Conservation (phyloP, 2,797 vertebrate genomes). For the Lagorchestes hirsutus region DNA sequence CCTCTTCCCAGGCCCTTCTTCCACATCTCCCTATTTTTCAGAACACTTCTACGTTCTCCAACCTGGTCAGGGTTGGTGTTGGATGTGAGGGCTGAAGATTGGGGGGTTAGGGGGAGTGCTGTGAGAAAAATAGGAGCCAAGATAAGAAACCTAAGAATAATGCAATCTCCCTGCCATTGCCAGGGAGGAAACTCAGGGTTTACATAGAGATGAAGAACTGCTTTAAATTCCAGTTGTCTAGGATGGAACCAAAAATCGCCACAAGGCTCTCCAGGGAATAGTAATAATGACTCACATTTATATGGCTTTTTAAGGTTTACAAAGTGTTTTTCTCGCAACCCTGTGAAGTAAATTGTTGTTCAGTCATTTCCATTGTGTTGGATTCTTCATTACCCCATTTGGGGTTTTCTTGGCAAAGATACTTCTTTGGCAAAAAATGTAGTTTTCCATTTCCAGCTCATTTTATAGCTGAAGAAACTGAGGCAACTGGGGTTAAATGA, state of each 20-base stretch:
- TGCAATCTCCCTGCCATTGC: background rate
- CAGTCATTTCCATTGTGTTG: background rate
- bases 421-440: background rate
- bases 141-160: background rate
- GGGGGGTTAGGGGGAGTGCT: background rate
- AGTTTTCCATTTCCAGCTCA: background rate
- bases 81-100: background rate
- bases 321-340: background rate
- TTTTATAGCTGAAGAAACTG: background rate
- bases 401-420: background rate
- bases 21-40: background rate
- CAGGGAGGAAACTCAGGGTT: background rate
- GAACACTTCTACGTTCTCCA: background rate
- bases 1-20: background rate
- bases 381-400: background rate
- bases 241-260: background rate
- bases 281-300: background rate
- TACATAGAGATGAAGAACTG: background rate
- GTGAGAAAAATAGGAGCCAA: background rate
- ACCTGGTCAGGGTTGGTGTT: background rate
- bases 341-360: conserved; percentile 9
- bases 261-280: background rate
- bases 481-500: background rate
- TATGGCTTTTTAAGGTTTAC: background rate
- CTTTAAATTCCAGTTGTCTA: background rate